Percentiles rank a stretch among this genome's conserved stretches.
Conservation (phyloP, 2,888 invertebrate genomes). For the Baccha elongata region DNA sequence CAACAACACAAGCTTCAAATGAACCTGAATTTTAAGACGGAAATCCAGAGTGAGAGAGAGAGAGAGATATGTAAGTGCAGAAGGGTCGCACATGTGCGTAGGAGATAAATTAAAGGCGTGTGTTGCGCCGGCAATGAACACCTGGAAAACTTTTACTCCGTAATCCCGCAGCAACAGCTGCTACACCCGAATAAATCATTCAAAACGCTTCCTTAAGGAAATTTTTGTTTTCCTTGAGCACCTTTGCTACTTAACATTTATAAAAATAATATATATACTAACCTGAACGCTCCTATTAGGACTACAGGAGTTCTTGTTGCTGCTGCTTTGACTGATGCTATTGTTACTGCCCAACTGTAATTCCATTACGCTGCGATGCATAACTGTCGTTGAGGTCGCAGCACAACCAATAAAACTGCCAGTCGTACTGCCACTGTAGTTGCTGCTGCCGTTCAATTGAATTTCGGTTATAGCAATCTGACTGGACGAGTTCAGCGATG, state of each 20-base stretch:
- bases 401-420: constrained; percentile 76
- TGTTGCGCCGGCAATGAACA: constrained; percentile 53
- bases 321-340: constrained; percentile 53
- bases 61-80: constrained; percentile 10
- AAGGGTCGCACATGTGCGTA: constrained; percentile 50
- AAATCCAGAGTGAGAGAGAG: constrained; percentile 18
- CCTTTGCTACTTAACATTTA: neutral
- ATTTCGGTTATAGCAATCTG: constrained; percentile 73
- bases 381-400: constrained; percentile 74
- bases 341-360: constrained; percentile 77
- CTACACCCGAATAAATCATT: constrained; percentile 66
- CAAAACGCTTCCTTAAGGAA: constrained; percentile 75
- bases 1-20: constrained; percentile 4
- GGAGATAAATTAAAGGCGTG: constrained; percentile 72
- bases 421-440: constrained; percentile 77
- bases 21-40: constrained; percentile 48
- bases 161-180: constrained; percentile 60
- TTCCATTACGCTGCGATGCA: constrained; percentile 79
- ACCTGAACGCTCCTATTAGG: constrained; percentile 65
- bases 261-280: constrained; percentile 37
- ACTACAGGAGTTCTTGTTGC: constrained; percentile 68
- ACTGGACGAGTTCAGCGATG: constrained; percentile 70
- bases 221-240: constrained; percentile 69
- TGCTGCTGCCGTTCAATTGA: constrained; percentile 75
- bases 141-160: constrained; percentile 70